Evolutionary conservation across 2,797 vertebrate species (phyloP), one percentile per base, ranked within the genome.

Genomic region (Synanceia verrucosa): DNA sequence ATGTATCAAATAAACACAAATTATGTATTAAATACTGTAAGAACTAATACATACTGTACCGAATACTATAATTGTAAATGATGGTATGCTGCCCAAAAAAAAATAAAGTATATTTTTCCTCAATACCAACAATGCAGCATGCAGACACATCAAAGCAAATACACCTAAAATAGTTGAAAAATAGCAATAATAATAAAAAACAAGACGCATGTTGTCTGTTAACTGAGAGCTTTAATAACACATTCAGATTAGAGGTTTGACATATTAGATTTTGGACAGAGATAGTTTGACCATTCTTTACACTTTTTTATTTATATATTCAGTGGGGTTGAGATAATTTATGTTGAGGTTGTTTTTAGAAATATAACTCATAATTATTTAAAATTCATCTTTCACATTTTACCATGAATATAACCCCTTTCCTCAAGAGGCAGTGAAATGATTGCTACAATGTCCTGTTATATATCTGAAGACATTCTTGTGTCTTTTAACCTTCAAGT

Each of bases 181-280:
- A 50, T 43, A 19, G 14, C n/a, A 43, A 43, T 2, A 39, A 61
- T 13, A 48, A 19, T n/a, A 0, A n/a, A 36, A 64, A 41, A 23
- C 33, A 65, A 56, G 43, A 51, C 12, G 67, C 6, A 23, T 6
- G 11, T 60, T 6, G 52, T 59, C 9, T 60, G 28, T 26, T 39
- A 50, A 57, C 11, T 39, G 4, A n/a, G 29, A 66, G 29, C 53
- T 86, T 81, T 78, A 81, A 71, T 83, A 44, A 75, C 12, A 69
- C 7, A 34, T 47, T 56, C 29, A 63, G 36, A 55, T 65, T 29
- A 74, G 43, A 50, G 39, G 11, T 70, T 62, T 44, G 19, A 79
- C 29, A 72, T n/a, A 77, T 62, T 14, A 70, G 21, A 67, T 39
- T 11, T 43, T 69, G 1, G 28, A 68, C 23, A 65, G 34, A 52